These are phyloP conservation scores for Silurus asotus DNA, from an alignment of 2,113 vertebrate genomes.

Conservation along the genomic window DNA sequence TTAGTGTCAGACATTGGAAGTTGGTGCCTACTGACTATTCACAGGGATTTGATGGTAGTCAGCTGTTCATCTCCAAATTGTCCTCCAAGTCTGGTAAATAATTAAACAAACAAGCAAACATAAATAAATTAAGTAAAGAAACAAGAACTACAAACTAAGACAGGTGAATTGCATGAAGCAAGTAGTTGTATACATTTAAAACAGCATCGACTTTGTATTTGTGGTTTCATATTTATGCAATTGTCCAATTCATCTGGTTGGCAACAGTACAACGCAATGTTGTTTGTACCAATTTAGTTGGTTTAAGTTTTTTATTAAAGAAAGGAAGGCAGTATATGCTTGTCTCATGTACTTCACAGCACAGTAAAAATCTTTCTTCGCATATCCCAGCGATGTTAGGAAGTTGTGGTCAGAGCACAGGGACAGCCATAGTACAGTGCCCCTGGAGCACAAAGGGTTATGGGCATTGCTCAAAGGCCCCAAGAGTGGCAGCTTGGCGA, in stretches of 20 bases:
- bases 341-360: not conserved
- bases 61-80: conserved; percentile 82
- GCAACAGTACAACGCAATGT: not conserved
- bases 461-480: too few species aligned
- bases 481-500: too few species aligned
- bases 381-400: too few species aligned
- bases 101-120: not conserved
- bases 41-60: conserved; percentile 86
- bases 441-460: too few species aligned
- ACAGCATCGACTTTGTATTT: not conserved
- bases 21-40: conserved; percentile 80
- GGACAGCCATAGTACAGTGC: too few species aligned
- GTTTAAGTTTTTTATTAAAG: not conserved
- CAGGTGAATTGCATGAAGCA: not conserved
- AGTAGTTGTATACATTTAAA: not conserved
- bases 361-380: not conserved
- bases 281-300: not conserved
- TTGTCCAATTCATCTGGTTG: not conserved
- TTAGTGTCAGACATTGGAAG: conserved; percentile 70
- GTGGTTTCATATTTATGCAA: not conserved
- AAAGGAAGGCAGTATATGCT: too few species aligned
- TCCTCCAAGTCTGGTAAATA: conserved; percentile 79
- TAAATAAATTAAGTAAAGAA: not conserved
- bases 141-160: not conserved
- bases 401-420: too few species aligned